Evolutionary conservation across 2,113 vertebrate species (phyloP).

Genomic region (Centropus unirufus): DNA sequence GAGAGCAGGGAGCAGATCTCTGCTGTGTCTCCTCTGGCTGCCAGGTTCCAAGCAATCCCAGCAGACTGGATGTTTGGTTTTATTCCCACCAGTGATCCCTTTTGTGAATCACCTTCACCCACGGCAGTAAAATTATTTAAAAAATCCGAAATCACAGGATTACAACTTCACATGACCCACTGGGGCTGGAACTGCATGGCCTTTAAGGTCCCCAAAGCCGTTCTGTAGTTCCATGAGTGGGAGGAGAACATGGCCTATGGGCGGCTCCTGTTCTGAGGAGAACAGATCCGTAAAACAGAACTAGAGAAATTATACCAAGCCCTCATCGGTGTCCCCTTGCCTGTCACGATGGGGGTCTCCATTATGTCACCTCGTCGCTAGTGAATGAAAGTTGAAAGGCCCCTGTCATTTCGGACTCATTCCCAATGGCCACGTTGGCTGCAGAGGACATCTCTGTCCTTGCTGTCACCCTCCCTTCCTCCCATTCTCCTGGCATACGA

Average conservation of each 20-base stretch:
- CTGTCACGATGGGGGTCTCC: neutral
- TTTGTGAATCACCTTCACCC: neutral
- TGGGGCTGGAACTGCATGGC: too few relatives aligned
- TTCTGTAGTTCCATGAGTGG: neutral
- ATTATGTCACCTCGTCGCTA: accelerated
- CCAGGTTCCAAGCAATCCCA: neutral
- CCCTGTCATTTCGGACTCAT: neutral
- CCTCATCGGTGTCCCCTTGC: neutral
- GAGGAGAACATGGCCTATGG: neutral
- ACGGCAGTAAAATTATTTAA: neutral
- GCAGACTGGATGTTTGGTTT: neutral
- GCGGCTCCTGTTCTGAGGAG: neutral
- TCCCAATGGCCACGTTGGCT: neutral
- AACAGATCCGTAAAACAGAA: neutral
- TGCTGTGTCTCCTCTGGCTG: neutral
- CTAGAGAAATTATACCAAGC: neutral
- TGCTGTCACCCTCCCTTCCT: neutral
- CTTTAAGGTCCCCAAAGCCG: too few relatives aligned
- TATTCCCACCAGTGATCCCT: neutral
- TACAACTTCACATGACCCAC: neutral
- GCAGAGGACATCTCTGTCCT: neutral
- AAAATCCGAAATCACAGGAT: neutral
- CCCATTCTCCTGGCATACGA: accelerated
- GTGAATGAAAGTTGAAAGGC: neutral
- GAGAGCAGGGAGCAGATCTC: neutral